These are phyloP conservation scores for Popillia japonica DNA, from an alignment of 1,140 invertebrate species.

Conservation along the genomic window DNA sequence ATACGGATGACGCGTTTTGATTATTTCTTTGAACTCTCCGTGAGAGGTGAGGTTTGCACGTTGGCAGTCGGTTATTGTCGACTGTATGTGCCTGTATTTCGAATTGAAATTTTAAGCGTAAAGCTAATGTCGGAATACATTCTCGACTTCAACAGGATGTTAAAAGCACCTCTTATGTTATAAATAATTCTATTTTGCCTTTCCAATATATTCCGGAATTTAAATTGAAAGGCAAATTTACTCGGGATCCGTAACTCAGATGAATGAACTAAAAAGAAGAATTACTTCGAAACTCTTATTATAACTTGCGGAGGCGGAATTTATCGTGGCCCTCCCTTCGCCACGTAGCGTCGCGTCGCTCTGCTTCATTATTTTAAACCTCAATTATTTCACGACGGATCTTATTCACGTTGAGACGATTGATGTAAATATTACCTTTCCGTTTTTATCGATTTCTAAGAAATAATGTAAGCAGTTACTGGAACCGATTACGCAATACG, in stretches of 20 bases:
- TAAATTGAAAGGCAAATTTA: neutral
- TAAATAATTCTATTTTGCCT: neutral
- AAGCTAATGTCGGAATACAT: neutral
- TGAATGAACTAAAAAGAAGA: neutral
- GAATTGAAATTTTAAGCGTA: neutral
- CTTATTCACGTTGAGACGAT: too few species aligned
- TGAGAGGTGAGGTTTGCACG: neutral
- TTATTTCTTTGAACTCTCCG: neutral
- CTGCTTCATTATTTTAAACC: too few species aligned
- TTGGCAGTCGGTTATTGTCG: neutral
- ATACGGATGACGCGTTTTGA: neutral
- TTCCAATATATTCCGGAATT: neutral
- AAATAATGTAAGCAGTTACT: too few species aligned
- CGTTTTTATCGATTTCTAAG: too few species aligned
- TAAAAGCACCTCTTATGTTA: neutral
- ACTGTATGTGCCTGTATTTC: neutral
- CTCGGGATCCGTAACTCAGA: neutral
- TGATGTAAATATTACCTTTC: too few species aligned
- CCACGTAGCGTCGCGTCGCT: too few species aligned
- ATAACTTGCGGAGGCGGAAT: neutral
- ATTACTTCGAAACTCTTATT: neutral
- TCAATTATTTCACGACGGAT: too few species aligned
- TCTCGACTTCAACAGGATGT: neutral
- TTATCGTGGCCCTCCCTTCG: neutral
- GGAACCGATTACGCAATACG: too few species aligned